Base-by-base conservation (phyloP, 2,888 invertebrate genomes). In the Orchesella flavescens region DNA sequence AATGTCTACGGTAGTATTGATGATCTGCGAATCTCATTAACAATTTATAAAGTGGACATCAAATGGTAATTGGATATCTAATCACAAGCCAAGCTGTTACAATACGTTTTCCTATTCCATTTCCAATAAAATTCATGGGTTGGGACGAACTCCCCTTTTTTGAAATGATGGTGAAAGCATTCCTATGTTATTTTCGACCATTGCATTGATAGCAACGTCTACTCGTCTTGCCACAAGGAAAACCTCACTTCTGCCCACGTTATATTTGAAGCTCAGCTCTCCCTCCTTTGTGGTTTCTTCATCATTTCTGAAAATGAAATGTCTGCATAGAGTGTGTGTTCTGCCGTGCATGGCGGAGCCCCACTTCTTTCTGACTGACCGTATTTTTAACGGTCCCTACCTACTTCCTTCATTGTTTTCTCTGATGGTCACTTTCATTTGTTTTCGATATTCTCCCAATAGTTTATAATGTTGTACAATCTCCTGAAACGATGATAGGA, bases 41-140 rank as follows among this genome's bases (percentile, higher is more conserved):
- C 49, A 79, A 79, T 65, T 72, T 79, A 72, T 65, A 65, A 72
- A 79, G 55, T 63, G 79, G 72, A 79, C 61, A 79, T 17, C 24
- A 65, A 65, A 34, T 5, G 53, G 43, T 66, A 66, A 75, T 75
- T 75, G 65, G 19, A 74, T 66, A 19, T 72, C 69, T 57, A 43
- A 2, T 49, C 55, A 21, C 55, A 24, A 34, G 34, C 66, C 21
- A 23, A 53, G 24, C 43, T 46, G 10, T 15, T 19, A 7, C 23
- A 53, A 53, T 13, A 3, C 53, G 2, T 10, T 5, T n/a, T 23
- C 23, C 49, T 43, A 69, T 78, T 78, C 63, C 44, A 72, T 79
- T 79, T 72, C 72, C 72, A 63, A 69, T 77, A 77, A 77, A 77
- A 46, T 21, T 17, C 44, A 15, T 21, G 12, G 49, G 75, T 75